These are phyloP conservation scores for Conus ventricosus DNA, from an alignment of 1,140 invertebrate genomes.

Conservation along the genomic window DNA sequence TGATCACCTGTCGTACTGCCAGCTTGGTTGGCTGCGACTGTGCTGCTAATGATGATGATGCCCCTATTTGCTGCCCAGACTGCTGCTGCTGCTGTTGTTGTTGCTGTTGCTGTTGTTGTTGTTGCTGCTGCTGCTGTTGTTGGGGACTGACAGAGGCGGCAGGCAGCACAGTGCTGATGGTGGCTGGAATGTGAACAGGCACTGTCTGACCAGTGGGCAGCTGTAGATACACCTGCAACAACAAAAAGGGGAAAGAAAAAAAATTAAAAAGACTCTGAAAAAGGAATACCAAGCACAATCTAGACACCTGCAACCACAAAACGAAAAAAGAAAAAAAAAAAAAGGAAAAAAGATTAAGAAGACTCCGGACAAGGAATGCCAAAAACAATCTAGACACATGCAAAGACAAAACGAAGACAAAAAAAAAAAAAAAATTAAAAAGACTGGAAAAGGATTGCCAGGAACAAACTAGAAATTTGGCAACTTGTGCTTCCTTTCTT, in stretches of 20 bases:
- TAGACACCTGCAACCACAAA: too few species aligned
- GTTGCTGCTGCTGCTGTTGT: constrained; percentile 34
- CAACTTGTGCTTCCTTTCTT: too few species aligned
- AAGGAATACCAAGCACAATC: too few species aligned
- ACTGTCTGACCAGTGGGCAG: constrained; percentile 69
- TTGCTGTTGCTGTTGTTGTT: constrained; percentile 33
- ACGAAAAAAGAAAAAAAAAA: too few species aligned
- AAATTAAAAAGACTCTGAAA: background rate
- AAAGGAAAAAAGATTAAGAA: too few species aligned
- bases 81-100: constrained; percentile 22
- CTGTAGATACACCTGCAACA: constrained; percentile 67
- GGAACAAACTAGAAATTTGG: too few species aligned
- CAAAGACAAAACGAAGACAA: too few species aligned
- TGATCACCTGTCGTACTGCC: constrained; percentile 11
- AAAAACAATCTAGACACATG: too few species aligned
- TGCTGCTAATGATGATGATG: constrained; percentile 38
- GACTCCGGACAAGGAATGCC: too few species aligned
- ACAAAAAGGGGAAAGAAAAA: constrained; percentile 12
- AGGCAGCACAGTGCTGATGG: constrained; percentile 51
- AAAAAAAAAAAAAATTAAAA: too few species aligned
- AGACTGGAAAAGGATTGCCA: too few species aligned
- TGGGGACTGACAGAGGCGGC: constrained; percentile 15
- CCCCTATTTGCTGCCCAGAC: background rate
- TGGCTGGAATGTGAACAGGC: constrained; percentile 68
- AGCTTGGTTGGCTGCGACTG: constrained; percentile 24